phyloP scores from a whole-genome alignment of 2,888 invertebrate genomes.

The Cinara cedri region DNA sequence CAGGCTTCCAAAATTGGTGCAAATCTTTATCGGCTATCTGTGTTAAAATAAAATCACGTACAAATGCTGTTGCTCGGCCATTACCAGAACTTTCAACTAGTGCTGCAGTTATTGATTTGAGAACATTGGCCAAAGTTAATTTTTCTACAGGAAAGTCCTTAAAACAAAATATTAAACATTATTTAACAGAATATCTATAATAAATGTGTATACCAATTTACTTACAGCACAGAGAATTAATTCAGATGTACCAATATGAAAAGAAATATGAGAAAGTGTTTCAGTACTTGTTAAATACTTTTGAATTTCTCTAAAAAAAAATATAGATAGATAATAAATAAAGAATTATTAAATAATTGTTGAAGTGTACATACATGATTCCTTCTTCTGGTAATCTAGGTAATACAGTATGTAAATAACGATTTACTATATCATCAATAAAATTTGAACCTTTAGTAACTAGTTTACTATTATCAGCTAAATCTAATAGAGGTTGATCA shows the following conservation, averaged over 20 bases:
- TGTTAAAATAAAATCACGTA: slow-evolving; percentile 82
- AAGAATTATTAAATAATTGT: neutral
- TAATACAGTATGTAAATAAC: slow-evolving; percentile 73
- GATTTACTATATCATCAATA: slow-evolving; percentile 70
- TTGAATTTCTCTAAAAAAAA: slow-evolving; percentile 67
- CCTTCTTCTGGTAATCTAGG: slow-evolving; percentile 80
- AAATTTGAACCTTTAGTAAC: slow-evolving; percentile 73
- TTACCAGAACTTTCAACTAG: slow-evolving; percentile 72
- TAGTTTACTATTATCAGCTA: slow-evolving; percentile 74
- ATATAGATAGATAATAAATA: neutral
- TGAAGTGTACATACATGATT: slow-evolving; percentile 65
- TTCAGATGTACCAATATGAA: slow-evolving; percentile 81
- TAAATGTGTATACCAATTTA: slow-evolving; percentile 59
- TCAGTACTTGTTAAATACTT: slow-evolving; percentile 72
- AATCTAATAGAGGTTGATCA: slow-evolving; percentile 66
- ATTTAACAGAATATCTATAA: neutral
- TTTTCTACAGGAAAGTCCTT: slow-evolving; percentile 76
- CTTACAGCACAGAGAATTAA: slow-evolving; percentile 79
- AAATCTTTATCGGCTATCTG: slow-evolving; percentile 85
- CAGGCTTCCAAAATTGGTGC: slow-evolving; percentile 82
- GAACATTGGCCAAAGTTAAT: slow-evolving; percentile 72
- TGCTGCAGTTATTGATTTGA: slow-evolving; percentile 83
- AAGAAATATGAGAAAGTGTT: slow-evolving; percentile 74
- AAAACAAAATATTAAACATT: slow-evolving; percentile 57
- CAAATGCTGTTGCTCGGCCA: slow-evolving; percentile 74